A percentile compares a stretch with the other conserved stretches of the same genome.
These are phyloP conservation scores for Cetonia aurata DNA, from an alignment of 2,888 invertebrate species.

Conservation along the genomic window DNA sequence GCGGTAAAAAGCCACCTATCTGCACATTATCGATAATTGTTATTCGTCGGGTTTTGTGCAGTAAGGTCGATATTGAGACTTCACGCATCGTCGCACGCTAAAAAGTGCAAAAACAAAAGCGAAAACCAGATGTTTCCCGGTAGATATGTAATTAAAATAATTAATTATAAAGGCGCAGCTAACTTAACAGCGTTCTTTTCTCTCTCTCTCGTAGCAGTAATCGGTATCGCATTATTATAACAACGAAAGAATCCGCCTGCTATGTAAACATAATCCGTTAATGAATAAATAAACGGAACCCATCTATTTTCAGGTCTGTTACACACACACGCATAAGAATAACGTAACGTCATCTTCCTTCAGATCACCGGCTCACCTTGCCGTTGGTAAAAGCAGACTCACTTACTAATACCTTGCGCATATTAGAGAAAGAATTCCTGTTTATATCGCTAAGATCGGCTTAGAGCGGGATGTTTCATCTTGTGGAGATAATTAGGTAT, in stretches of 20 bases:
- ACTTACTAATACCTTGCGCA: background rate
- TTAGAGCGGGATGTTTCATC: background rate
- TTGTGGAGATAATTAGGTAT: no score
- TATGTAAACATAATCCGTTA: conserved; percentile 17
- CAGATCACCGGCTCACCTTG: conserved; percentile 17
- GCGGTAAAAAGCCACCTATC: background rate
- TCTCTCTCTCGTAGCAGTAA: conserved; percentile 4
- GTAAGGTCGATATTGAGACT: conserved; percentile 7
- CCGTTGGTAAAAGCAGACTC: background rate
- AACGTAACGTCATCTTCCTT: conserved; percentile 14
- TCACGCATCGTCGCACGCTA: background rate
- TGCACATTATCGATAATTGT: background rate
- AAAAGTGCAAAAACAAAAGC: background rate
- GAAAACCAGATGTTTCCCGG: conserved; percentile 23
- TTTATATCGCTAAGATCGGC: background rate
- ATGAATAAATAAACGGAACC: conserved; percentile 17
- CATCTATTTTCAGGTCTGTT: conserved; percentile 30
- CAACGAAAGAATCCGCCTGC: background rate
- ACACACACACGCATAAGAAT: background rate
- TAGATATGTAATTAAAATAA: conserved; percentile 24
- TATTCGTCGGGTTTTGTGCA: background rate
- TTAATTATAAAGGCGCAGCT: conserved; percentile 11
- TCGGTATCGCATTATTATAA: conserved; percentile 11
- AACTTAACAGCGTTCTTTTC: background rate
- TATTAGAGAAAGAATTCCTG: background rate